These are phyloP conservation scores for Thelaira solivaga DNA, from an alignment of 2,888 invertebrate species.

Conservation along the genomic window DNA sequence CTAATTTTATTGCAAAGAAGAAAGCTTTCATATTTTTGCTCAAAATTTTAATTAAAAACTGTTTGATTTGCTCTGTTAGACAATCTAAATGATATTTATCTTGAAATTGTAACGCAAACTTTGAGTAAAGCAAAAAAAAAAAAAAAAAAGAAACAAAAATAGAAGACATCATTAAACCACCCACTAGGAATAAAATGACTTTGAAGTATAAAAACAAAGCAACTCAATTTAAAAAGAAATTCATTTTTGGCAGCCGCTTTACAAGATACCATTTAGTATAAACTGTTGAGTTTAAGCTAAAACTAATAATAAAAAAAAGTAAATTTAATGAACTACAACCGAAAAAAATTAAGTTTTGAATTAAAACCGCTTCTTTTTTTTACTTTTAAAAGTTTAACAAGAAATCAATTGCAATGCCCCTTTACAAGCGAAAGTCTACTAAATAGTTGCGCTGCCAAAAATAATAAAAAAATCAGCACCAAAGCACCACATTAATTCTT, in stretches of 20 bases:
- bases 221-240: conserved; percentile 50
- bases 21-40: neutral
- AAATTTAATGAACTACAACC: too few relatives aligned
- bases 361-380: conserved; percentile 26
- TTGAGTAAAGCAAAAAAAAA: neutral
- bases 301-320: neutral
- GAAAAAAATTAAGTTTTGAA: conserved; percentile 8
- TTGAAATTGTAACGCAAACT: conserved; percentile 30
- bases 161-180: conserved; percentile 55
- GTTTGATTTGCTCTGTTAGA: conserved; percentile 24
- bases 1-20: neutral
- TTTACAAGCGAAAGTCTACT: conserved; percentile 28
- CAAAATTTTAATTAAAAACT: conserved; percentile 49
- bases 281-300: neutral
- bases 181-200: conserved; percentile 48
- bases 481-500: conserved; percentile 14
- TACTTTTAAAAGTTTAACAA: conserved; percentile 28
- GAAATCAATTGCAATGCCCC: conserved; percentile 50
- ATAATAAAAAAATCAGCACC: neutral
- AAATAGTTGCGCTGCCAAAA: neutral
- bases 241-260: conserved; percentile 9
- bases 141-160: conserved; percentile 36
- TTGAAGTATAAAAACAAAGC: conserved; percentile 12
- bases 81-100: conserved; percentile 45
- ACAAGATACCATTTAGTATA: conserved; percentile 17